Evolutionary conservation across 2,113 vertebrate genomes (phyloP), one percentile per base, ranked within the genome.

Genomic region (Sinocyclocheilus grahami): DNA sequence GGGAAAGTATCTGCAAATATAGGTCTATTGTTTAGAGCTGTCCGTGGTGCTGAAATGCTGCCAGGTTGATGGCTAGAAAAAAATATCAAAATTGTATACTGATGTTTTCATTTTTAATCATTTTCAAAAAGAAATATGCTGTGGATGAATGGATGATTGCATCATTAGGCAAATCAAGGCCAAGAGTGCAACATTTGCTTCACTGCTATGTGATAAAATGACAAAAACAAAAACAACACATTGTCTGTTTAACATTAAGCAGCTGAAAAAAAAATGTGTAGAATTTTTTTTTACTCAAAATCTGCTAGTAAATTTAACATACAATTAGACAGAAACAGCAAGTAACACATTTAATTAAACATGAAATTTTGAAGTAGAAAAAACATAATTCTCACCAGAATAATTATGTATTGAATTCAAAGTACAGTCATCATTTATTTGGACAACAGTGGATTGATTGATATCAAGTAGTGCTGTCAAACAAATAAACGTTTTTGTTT

Each of bases 11-110:
- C 27, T 22, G 48, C 48, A 51, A 51, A 51, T 51, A 51, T 55
- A 55, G 53, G 5, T 12, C 30, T 60, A 8, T 51, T 51, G 0
- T 39, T 60, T 12, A 13, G 78, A 87, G 46, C 86, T 89, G 82
- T 89, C 86, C 88, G 8, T 82, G 85, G 88, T 89, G 6, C 85
- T 85, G 88, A 87, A 89, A 79, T 12, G 3, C 18, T 77, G 18
- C 14, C 55, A 46, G 42, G 12, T 78, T 48, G 22, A 18, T 8
- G 27, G 24, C 9, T 33, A 60, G 55, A 14, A 51, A 42, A 58
- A 27, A 16, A 24, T 24, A 9, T 67, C 2, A 27, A 4, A 48
- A 10, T 67, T 42, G 51, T 18, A 39, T 20, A 71, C 67, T 1
- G 3, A 11, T 46, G 10, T 1, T 12, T 12, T 48, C 10, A 48